Base-by-base conservation (phyloP, 2,888 invertebrate species). In the Emesis russula region DNA sequence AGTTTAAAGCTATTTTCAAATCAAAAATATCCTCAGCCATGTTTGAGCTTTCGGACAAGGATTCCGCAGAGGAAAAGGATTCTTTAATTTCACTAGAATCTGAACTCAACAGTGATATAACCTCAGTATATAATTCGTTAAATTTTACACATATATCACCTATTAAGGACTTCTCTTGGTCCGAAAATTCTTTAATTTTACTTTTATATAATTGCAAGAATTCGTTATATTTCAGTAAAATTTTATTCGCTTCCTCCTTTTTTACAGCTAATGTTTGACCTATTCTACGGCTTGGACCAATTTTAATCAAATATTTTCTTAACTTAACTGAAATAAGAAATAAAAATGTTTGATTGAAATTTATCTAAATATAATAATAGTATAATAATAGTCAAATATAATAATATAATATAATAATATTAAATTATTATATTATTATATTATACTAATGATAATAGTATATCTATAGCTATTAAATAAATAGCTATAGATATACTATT, bases 261-360 rank as follows among this genome's bases (percentile, higher is more conserved):
- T 63, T 76, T 18, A 53, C 38, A n/a, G 7, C n/a, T 66, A 63
- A 77, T 33, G 38, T 36, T 18, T 63, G 9, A n/a, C 63, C 63
- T 38, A 31, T 6, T 36, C 77, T 33, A n/a, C 77, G 25, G 58
- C 9, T 31, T n/a, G 58, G 63, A 38, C 53, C 53, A 9, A 76
- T 76, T 76, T 76, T 76, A 15, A 76, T 53, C 36, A 76, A 76
- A 53, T 76, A 36, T n/a, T 31, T 76, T 33, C 25, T 25, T 25
- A 25, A 25, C n/a, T n/a, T n/a, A n/a, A n/a, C n/a, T n/a, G n/a
- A n/a, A n/a, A n/a, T n/a, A n/a, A n/a, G n/a, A n/a, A n/a, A n/a
- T n/a, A n/a, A n/a, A n/a, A n/a, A n/a, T n/a, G n/a, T n/a, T n/a
- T n/a, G n/a, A n/a, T n/a, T n/a, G n/a, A n/a, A n/a, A n/a, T n/a